Conservation (phyloP, 30 jellyfish, hydroid and myxozoan genomes). For the Turritopsis dohrnii region DNA sequence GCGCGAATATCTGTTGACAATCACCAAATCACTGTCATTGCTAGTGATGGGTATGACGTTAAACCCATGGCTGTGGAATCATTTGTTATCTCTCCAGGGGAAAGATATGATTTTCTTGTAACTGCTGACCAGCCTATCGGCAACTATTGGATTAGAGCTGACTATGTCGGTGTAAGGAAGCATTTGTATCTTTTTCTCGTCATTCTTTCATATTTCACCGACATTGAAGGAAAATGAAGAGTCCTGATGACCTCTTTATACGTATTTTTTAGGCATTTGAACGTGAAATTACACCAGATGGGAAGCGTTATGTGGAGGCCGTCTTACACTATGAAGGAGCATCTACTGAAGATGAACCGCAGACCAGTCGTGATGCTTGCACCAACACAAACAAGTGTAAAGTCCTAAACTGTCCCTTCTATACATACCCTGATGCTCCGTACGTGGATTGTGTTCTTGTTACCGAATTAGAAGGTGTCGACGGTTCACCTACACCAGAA, state of each 20-base stretch:
- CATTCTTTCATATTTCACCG: too few species aligned
- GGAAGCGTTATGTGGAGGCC: slow-evolving; percentile 41
- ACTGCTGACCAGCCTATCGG: slow-evolving; percentile 65
- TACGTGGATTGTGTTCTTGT: slow-evolving; percentile 49
- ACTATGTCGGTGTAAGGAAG: slow-evolving; percentile 71
- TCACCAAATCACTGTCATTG: slow-evolving; percentile 50
- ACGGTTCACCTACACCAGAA: slow-evolving; percentile 48
- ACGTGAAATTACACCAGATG: not conserved
- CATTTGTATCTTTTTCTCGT: too few species aligned
- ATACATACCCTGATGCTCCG: slow-evolving; percentile 49
- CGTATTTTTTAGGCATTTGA: not conserved
- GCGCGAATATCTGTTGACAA: slow-evolving; percentile 77
- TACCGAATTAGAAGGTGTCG: slow-evolving; percentile 49
- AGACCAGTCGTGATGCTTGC: slow-evolving; percentile 45
- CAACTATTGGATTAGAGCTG: slow-evolving; percentile 88
- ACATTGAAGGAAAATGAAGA: too few species aligned
- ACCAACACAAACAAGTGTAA: slow-evolving; percentile 30
- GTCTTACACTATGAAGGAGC: slow-evolving; percentile 74
- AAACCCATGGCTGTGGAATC: slow-evolving; percentile 60
- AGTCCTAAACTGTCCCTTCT: slow-evolving; percentile 83
- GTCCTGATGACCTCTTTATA: too few species aligned
- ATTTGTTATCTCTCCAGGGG: slow-evolving; percentile 76
- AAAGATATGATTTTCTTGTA: slow-evolving; percentile 72
- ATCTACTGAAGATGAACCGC: slow-evolving; percentile 42
- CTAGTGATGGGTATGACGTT: slow-evolving; percentile 83